phyloP scores from a whole-genome alignment of 2,888 invertebrate species.

The Cryptocephalus moraei region DNA sequence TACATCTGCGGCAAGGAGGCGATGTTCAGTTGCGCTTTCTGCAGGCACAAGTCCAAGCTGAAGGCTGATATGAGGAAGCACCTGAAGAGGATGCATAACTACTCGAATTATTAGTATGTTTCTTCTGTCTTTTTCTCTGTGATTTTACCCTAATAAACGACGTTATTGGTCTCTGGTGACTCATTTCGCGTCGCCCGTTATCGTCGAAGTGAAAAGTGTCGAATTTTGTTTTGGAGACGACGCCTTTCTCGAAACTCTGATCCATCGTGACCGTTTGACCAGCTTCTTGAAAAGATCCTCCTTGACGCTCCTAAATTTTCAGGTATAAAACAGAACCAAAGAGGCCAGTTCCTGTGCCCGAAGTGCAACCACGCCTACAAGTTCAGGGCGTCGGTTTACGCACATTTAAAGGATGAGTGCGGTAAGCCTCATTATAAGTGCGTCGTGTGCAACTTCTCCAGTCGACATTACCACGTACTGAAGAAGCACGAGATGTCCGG shows the following conservation, averaged over 20 bases:
- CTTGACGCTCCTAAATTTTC: too few species aligned
- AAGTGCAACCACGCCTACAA: constrained; percentile 68
- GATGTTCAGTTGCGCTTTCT: constrained; percentile 30
- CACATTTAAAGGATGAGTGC: constrained; percentile 65
- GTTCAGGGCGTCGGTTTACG: constrained; percentile 60
- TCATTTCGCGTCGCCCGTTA: too few species aligned
- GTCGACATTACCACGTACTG: constrained; percentile 23
- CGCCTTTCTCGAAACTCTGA: too few species aligned
- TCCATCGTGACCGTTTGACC: too few species aligned
- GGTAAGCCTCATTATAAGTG: constrained; percentile 33
- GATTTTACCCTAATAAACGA: too few species aligned
- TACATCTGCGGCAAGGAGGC: constrained; percentile 23
- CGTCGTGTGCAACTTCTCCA: constrained; percentile 21
- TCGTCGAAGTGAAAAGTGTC: too few species aligned
- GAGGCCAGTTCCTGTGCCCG: constrained; percentile 39
- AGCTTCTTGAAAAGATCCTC: too few species aligned
- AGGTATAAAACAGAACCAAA: constrained; percentile 8
- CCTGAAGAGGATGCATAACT: constrained; percentile 2
- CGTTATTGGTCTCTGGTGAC: too few species aligned
- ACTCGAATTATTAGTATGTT: background rate
- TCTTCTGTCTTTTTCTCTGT: too few species aligned
- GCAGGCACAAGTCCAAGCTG: constrained; percentile 9
- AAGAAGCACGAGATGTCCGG: constrained; percentile 19
- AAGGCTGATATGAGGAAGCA: constrained; percentile 8
- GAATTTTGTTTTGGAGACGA: too few species aligned